Evolutionary conservation across 2,113 vertebrate genomes (phyloP).

Genomic region (Prolemur simus): DNA sequence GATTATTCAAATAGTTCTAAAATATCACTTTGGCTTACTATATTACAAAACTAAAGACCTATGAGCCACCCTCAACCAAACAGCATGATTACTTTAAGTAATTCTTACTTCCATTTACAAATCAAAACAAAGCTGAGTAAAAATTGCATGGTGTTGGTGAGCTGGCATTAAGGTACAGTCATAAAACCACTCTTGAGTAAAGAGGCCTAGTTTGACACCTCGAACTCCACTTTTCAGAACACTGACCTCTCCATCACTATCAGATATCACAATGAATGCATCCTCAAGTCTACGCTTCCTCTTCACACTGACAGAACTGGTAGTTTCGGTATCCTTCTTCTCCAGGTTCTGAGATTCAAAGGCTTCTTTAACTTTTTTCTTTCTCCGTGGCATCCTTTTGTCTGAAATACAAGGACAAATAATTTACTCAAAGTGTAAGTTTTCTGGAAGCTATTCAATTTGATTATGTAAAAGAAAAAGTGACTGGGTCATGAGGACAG

Average conservation of each 20-base stretch:
- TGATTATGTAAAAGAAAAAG: constrained; percentile 72
- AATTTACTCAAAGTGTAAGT: constrained; percentile 64
- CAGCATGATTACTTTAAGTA: constrained; percentile 20
- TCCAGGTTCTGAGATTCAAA: constrained; percentile 69
- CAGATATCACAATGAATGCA: constrained; percentile 85
- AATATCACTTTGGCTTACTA: not conserved
- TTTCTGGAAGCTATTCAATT: constrained; percentile 29
- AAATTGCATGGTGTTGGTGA: not conserved
- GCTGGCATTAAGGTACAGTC: not conserved
- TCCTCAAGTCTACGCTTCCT: constrained; percentile 81
- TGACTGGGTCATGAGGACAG: not conserved
- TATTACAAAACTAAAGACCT: constrained; percentile 26
- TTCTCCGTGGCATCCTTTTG: constrained; percentile 85
- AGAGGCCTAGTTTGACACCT: not conserved
- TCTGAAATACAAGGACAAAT: constrained; percentile 79
- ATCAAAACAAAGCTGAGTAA: constrained; percentile 48
- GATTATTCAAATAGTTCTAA: constrained; percentile 15
- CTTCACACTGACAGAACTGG: constrained; percentile 44
- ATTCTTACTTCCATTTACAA: constrained; percentile 44
- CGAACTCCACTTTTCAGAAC: constrained; percentile 2
- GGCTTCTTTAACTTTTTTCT: constrained; percentile 80
- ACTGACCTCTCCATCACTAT: constrained; percentile 88
- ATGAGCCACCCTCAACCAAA: constrained; percentile 5
- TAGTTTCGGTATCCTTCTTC: constrained; percentile 76
- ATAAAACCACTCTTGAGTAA: not conserved